Conservation (phyloP, 2,888 invertebrate genomes). For the Megaustenia siamemsis region DNA sequence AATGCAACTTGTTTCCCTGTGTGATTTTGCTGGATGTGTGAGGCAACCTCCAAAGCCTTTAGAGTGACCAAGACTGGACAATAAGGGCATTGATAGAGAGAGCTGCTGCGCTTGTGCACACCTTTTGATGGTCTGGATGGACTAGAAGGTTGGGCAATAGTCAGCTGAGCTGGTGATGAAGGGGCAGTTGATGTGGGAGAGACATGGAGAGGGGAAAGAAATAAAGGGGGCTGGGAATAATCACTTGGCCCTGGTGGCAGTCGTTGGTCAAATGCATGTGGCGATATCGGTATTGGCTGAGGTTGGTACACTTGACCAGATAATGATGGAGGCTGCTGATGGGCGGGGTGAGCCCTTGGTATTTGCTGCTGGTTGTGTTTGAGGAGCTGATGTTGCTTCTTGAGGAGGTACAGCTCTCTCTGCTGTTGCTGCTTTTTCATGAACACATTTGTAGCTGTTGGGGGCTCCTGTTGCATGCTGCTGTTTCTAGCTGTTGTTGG, state of each 20-base stretch:
- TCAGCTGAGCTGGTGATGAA: background rate
- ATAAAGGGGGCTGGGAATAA: background rate
- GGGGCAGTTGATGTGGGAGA: background rate
- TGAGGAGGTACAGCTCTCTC: slow-evolving; percentile 28
- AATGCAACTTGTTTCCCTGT: slow-evolving; percentile 62
- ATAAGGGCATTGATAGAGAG: slow-evolving; percentile 56
- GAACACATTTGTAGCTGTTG: slow-evolving; percentile 12
- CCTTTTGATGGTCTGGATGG: slow-evolving; percentile 18
- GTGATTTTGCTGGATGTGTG: slow-evolving; percentile 70
- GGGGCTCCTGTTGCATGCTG: background rate
- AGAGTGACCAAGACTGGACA: slow-evolving; percentile 47
- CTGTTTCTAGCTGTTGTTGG: background rate
- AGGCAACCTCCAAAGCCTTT: slow-evolving; percentile 63
- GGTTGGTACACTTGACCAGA: slow-evolving; percentile 30
- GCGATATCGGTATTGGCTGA: background rate
- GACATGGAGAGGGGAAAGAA: background rate
- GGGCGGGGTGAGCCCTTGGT: slow-evolving; percentile 10
- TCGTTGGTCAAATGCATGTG: background rate
- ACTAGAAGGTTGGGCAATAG: background rate
- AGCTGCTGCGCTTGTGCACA: slow-evolving; percentile 43
- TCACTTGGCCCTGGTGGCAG: slow-evolving; percentile 15
- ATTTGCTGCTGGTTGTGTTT: slow-evolving; percentile 18
- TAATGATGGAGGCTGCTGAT: slow-evolving; percentile 35
- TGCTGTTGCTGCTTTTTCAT: slow-evolving; percentile 40
- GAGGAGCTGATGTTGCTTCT: slow-evolving; percentile 37